phyloP scores from a whole-genome alignment of 2,888 invertebrate genomes.

The Aethes cnicana region DNA sequence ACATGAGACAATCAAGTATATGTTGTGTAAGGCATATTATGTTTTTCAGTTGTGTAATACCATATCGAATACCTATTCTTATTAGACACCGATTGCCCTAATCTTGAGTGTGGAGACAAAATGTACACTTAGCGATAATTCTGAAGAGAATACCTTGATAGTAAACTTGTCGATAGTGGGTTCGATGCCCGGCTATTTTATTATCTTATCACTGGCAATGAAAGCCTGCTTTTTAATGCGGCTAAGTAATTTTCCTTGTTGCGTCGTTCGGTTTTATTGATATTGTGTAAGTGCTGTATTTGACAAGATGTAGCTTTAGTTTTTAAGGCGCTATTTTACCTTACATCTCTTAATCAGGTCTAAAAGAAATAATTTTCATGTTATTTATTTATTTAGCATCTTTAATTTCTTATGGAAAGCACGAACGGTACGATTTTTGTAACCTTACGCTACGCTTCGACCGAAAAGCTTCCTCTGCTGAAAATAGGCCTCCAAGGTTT shows the following conservation, averaged over 20 bases:
- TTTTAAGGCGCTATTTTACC: not conserved
- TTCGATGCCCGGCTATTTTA: conserved; percentile 70
- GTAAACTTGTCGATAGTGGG: conserved; percentile 69
- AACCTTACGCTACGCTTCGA: too few relatives aligned
- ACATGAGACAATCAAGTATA: too few relatives aligned
- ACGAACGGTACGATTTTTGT: too few relatives aligned
- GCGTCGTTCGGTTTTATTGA: conserved; percentile 4
- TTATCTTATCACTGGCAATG: conserved; percentile 63
- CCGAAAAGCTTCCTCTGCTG: too few relatives aligned
- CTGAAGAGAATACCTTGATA: conserved; percentile 68
- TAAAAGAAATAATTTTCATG: too few relatives aligned
- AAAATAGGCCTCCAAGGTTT: too few relatives aligned
- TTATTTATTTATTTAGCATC: too few relatives aligned
- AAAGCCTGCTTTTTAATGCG: conserved; percentile 42
- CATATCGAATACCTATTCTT: conserved; percentile 18
- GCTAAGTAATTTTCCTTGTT: conserved; percentile 30
- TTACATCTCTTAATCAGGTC: too few relatives aligned
- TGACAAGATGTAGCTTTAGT: not conserved
- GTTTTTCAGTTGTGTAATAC: not conserved
- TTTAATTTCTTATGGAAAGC: too few relatives aligned
- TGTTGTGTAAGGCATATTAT: too few relatives aligned
- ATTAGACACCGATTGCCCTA: conserved; percentile 27
- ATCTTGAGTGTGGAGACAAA: conserved; percentile 41
- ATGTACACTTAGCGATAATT: conserved; percentile 40
- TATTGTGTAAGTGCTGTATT: conserved; percentile 15